A percentile compares a stretch with the other conserved stretches of the same genome.
These are phyloP conservation scores for Bombus pyrosoma DNA, from an alignment of 1,140 invertebrate species.

Conservation along the genomic window DNA sequence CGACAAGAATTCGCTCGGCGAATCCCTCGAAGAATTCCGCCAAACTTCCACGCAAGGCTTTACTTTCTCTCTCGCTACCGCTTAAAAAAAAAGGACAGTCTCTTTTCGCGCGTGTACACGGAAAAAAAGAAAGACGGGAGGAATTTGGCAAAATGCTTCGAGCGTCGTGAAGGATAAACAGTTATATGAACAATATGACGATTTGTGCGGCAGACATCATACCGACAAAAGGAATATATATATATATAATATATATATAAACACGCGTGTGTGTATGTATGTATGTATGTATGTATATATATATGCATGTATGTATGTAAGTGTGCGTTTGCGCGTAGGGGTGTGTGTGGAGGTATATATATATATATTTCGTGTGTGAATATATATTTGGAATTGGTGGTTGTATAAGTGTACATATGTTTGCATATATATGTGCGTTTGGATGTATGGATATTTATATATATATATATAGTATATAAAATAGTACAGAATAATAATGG, in stretches of 20 bases:
- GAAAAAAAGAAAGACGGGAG: background rate
- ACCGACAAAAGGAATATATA: slow-evolving; percentile 55
- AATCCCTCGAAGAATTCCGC: slow-evolving; percentile 4
- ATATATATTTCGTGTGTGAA: slow-evolving; percentile 13
- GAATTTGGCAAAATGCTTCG: slow-evolving; percentile 60
- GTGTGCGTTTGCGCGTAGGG: background rate
- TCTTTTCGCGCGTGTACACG: background rate
- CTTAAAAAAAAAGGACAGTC: background rate
- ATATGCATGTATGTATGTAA: background rate
- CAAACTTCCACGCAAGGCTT: background rate
- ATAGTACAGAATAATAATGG: slow-evolving; percentile 68
- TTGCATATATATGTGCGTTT: slow-evolving; percentile 45
- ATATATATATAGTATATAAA: slow-evolving; percentile 67
- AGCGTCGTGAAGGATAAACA: slow-evolving; percentile 51
- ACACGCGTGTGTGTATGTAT: background rate
- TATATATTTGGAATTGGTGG: slow-evolving; percentile 1
- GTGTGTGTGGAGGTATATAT: background rate
- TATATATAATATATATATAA: slow-evolving; percentile 32
- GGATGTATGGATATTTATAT: slow-evolving; percentile 1
- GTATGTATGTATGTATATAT: background rate
- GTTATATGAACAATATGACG: slow-evolving; percentile 46
- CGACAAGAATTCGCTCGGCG: background rate
- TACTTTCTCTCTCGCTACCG: slow-evolving; percentile 2
- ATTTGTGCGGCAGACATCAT: slow-evolving; percentile 63
- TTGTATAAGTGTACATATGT: slow-evolving; percentile 54